phyloP scores from a whole-genome alignment of 2,797 vertebrate species.

The Scleropages formosus region DNA sequence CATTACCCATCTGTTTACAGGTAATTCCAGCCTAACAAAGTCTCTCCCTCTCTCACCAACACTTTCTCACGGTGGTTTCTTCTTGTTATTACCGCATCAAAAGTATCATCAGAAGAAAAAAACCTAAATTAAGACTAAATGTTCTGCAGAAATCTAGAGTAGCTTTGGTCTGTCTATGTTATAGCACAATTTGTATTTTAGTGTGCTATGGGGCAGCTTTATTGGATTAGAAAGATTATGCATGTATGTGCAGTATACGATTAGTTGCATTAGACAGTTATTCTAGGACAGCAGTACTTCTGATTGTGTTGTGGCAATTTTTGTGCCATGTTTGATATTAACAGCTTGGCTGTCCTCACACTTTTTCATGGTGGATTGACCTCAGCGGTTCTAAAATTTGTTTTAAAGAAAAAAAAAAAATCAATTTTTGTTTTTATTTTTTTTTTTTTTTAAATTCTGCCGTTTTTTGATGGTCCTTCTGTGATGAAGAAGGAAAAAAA shows the following conservation, averaged over 20 bases:
- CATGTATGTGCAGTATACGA: neutral
- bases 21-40: neutral
- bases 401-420: conserved; percentile 19
- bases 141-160: neutral
- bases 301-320: neutral
- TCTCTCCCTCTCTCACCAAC: neutral
- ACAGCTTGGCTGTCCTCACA: conserved; percentile 23
- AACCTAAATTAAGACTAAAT: neutral
- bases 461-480: conserved; percentile 27
- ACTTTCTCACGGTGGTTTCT: neutral
- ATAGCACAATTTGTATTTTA: neutral
- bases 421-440: conserved; percentile 17
- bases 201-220: neutral
- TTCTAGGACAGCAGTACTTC: neutral
- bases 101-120: neutral
- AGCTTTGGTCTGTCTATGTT: neutral
- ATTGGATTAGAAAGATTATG: conserved; percentile 5
- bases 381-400: conserved; percentile 20
- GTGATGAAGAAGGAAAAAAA: conserved; percentile 26
- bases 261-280: neutral
- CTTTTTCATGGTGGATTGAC: conserved; percentile 19
- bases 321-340: conserved; percentile 20
- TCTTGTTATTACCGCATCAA: neutral
- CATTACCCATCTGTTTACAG: conserved; percentile 22
- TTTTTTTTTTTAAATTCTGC: too few species aligned